Conservation (phyloP, 2,113 vertebrate genomes). For the Onychostruthus taczanowskii region DNA sequence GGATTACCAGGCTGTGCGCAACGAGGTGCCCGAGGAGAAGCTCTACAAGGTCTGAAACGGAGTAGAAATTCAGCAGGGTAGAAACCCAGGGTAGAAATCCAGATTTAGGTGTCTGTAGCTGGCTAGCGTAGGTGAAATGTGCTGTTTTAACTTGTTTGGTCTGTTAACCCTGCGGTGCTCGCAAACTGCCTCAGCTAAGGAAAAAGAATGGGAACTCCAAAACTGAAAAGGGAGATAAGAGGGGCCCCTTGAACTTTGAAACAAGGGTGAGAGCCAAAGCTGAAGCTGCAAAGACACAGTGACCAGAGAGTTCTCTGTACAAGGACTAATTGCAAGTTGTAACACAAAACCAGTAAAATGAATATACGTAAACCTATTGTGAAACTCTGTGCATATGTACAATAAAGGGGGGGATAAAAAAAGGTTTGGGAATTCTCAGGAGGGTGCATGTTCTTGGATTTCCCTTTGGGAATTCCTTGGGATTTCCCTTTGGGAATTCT, state of each 20-base stretch:
- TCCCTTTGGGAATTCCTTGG: too few species aligned
- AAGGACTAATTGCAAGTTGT: too few species aligned
- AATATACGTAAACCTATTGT: neutral
- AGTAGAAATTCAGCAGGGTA: neutral
- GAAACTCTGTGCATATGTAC: neutral
- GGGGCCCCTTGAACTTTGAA: neutral
- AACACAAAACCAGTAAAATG: neutral
- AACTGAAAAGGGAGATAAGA: neutral
- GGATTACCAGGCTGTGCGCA: slow-evolving; percentile 91
- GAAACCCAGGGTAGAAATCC: neutral
- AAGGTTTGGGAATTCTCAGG: neutral
- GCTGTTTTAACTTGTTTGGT: too few species aligned
- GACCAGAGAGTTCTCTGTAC: neutral
- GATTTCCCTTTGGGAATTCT: too few species aligned
- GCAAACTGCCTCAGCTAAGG: too few species aligned
- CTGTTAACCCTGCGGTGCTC: neutral
- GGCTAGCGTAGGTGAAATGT: too few species aligned
- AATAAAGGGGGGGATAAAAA: neutral
- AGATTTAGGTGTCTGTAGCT: neutral
- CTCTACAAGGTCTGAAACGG: slow-evolving; percentile 83
- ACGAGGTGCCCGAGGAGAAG: slow-evolving; percentile 91
- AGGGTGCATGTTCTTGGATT: too few species aligned
- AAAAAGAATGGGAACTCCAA: neutral
- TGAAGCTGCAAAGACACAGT: neutral
- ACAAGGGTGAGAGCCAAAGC: neutral